These are phyloP conservation scores for Cacatua alba DNA, from an alignment of 2,113 vertebrate genomes.

Conservation along the genomic window DNA sequence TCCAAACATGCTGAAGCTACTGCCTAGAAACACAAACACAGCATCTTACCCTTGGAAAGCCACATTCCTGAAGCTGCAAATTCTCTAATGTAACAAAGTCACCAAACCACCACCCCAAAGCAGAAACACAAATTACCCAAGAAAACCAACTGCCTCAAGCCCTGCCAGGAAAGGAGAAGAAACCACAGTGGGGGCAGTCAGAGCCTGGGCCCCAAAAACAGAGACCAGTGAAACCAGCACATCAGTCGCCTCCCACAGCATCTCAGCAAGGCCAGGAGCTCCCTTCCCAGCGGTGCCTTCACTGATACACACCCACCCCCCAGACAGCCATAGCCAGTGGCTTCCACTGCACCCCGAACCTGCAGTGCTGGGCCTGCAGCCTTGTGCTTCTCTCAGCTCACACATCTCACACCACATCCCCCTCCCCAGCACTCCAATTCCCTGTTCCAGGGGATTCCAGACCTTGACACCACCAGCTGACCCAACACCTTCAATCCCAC, in stretches of 20 bases:
- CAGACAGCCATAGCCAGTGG: not conserved
- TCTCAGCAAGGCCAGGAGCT: not conserved
- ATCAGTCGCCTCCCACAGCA: not conserved
- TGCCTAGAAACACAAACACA: not conserved
- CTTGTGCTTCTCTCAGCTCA: rapidly evolving
- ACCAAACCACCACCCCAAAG: not conserved
- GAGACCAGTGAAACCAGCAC: rapidly evolving
- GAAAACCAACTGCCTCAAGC: not conserved
- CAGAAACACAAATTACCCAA: not conserved
- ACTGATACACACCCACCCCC: not conserved
- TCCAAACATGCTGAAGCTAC: rapidly evolving
- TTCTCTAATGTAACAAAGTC: not conserved
- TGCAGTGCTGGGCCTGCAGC: not conserved
- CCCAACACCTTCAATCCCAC: not conserved
- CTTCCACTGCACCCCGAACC: not conserved
- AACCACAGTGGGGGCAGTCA: not conserved
- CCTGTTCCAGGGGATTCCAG: not conserved
- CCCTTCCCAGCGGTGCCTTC: not conserved
- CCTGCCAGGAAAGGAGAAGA: not conserved
- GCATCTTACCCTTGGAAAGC: not conserved
- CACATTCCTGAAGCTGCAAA: not conserved
- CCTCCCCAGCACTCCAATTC: rapidly evolving
- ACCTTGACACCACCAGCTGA: too few relatives aligned
- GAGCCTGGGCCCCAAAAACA: not conserved
- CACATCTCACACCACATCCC: not conserved